A percentile compares a stretch with the other conserved stretches of the same genome.
phyloP scores from a whole-genome alignment of 2,797 vertebrate species.

The Pitangus sulphuratus region DNA sequence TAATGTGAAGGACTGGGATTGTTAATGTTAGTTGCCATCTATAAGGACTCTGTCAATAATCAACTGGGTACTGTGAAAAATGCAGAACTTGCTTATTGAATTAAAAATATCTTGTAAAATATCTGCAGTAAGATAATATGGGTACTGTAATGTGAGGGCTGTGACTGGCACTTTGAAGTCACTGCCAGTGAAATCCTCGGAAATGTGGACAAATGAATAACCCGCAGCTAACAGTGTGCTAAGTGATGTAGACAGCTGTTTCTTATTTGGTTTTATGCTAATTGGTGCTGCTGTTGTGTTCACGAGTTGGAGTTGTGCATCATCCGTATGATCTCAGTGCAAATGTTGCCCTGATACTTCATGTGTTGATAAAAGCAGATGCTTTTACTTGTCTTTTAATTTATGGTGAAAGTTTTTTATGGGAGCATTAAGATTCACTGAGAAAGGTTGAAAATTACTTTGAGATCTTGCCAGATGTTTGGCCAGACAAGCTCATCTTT shows the following conservation, averaged over 20 bases:
- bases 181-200: not conserved
- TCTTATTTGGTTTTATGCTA: constrained; percentile 12
- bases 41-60: not conserved
- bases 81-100: not conserved
- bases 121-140: not conserved
- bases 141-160: not conserved
- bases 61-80: not conserved
- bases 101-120: not conserved
- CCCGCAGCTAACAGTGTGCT: not conserved
- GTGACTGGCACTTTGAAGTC: not conserved
- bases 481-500: not conserved
- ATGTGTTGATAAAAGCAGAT: not conserved
- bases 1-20: not conserved
- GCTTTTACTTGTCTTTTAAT: not conserved
- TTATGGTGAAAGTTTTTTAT: not conserved
- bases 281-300: not conserved
- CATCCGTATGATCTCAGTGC: not conserved
- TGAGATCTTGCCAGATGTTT: not conserved
- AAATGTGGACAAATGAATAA: not conserved
- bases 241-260: constrained; percentile 7
- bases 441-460: not conserved
- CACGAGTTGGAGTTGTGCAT: not conserved
- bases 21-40: not conserved
- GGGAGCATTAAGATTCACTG: not conserved
- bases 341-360: not conserved